phyloP scores from a whole-genome alignment of 2,797 vertebrate genomes.

The Arrhamphus sclerolepis region DNA sequence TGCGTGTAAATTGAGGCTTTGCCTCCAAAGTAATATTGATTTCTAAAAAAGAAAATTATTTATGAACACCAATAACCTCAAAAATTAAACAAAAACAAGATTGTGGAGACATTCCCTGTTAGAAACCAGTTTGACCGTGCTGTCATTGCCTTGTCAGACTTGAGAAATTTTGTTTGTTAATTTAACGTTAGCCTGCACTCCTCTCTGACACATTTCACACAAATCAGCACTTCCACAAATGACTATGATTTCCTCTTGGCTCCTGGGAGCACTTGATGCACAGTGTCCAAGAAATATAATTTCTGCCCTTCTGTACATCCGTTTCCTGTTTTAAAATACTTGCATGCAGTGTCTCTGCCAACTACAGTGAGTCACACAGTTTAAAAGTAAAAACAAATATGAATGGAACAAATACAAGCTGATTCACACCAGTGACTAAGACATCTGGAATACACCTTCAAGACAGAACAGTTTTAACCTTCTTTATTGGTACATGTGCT shows the following conservation, averaged over 20 bases:
- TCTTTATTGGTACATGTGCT: conserved; percentile 7
- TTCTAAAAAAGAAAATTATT: no score
- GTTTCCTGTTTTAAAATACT: conserved; percentile 71
- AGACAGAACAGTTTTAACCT: conserved; percentile 50
- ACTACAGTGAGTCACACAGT: conserved; percentile 66
- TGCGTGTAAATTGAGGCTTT: no score
- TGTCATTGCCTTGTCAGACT: conserved; percentile 26
- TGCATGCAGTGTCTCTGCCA: conserved; percentile 60
- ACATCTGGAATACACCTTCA: conserved; percentile 69
- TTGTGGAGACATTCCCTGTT: conserved; percentile 4
- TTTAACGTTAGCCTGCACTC: conserved; percentile 2
- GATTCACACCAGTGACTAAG: conserved; percentile 80
- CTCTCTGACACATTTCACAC: conserved; percentile 55
- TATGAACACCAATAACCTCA: no score
- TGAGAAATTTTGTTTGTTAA: conserved; percentile 25
- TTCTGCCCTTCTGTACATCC: conserved; percentile 55
- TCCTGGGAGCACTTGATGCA: conserved; percentile 52
- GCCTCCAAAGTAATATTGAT: no score
- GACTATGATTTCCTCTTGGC: conserved; percentile 62
- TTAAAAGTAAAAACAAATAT: conserved; percentile 67
- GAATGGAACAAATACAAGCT: conserved; percentile 56
- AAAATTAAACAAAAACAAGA: neutral
- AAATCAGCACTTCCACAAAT: conserved; percentile 65
- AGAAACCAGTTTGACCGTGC: conserved; percentile 1
- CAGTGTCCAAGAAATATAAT: conserved; percentile 55